phyloP scores from a whole-genome alignment of 2,797 vertebrate species.

The Brachyalestes nurse region DNA sequence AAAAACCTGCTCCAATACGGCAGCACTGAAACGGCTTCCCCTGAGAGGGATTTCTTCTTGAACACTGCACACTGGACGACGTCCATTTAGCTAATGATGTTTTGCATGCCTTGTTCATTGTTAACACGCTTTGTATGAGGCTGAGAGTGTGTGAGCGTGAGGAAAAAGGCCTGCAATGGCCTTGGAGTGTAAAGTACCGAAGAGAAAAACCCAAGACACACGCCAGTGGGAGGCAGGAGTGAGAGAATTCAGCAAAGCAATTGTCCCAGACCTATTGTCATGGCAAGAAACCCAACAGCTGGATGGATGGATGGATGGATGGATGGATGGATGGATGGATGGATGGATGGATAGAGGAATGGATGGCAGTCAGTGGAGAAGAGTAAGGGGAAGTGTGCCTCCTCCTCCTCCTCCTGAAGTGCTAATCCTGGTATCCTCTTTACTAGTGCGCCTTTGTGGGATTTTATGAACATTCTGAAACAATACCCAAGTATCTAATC shows the following conservation, averaged over 20 bases:
- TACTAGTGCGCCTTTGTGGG: conserved; percentile 75
- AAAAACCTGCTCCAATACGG: background rate
- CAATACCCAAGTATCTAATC: conserved; percentile 83
- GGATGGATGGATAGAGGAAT: conserved; percentile 40
- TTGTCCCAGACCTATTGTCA: conserved; percentile 68
- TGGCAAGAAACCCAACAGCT: conserved; percentile 6
- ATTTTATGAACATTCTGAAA: conserved; percentile 84
- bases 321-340: conserved; percentile 51
- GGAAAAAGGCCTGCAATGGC: conserved; percentile 7
- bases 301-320: conserved; percentile 63
- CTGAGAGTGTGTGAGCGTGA: conserved; percentile 28
- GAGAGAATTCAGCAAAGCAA: background rate
- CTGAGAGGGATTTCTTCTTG: conserved; percentile 57
- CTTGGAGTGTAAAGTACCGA: conserved; percentile 12
- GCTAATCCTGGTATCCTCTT: conserved; percentile 84
- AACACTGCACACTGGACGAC: conserved; percentile 65
- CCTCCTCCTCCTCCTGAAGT: conserved; percentile 58
- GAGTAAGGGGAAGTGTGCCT: conserved; percentile 21
- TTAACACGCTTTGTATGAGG: conserved; percentile 58
- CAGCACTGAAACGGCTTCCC: conserved; percentile 18
- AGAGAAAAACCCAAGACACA: conserved; percentile 66
- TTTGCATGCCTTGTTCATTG: conserved; percentile 34
- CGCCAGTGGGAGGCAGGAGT: conserved; percentile 73
- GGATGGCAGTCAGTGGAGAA: conserved; percentile 13
- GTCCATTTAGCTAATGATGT: conserved; percentile 71